These are phyloP conservation scores for Thripadectes ignobilis DNA, from an alignment of 2,797 vertebrate species.

Conservation along the genomic window DNA sequence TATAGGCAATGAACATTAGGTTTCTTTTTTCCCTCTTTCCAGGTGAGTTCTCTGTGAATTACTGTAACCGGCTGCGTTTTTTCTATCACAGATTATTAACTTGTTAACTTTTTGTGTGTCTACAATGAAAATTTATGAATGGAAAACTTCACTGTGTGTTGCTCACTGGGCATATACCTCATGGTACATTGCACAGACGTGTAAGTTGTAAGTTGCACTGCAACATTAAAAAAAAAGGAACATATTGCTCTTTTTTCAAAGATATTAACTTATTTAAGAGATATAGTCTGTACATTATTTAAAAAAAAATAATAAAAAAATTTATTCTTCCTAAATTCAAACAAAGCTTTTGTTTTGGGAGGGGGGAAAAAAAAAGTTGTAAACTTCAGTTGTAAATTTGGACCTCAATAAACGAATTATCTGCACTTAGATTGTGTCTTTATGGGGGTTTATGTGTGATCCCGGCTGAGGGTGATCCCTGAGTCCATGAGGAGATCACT, in stretches of 20 bases:
- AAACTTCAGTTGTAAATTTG: slow-evolving; percentile 80
- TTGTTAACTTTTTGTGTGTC: slow-evolving; percentile 81
- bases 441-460: background rate
- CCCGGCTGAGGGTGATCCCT: background rate
- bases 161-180: slow-evolving; percentile 90
- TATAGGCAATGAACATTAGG: slow-evolving; percentile 65
- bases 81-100: slow-evolving; percentile 83
- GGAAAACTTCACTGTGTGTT: slow-evolving; percentile 90
- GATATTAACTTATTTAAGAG: slow-evolving; percentile 87
- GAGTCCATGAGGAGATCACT: background rate
- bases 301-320: slow-evolving; percentile 82
- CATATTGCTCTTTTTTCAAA: slow-evolving; percentile 95
- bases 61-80: slow-evolving; percentile 67
- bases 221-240: slow-evolving; percentile 94
- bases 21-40: slow-evolving; percentile 70
- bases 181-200: slow-evolving; percentile 92
- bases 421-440: slow-evolving; percentile 79
- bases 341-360: slow-evolving; percentile 88
- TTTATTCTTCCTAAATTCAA: slow-evolving; percentile 75
- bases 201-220: slow-evolving; percentile 96
- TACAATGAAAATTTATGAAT: slow-evolving; percentile 86
- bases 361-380: slow-evolving; percentile 44
- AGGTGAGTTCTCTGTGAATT: slow-evolving; percentile 68
- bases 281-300: slow-evolving; percentile 87
- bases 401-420: slow-evolving; percentile 93